Evolutionary conservation across 2,888 invertebrate species (phyloP), one percentile per base, ranked within the genome.

Genomic region (Girardia tigrina): DNA sequence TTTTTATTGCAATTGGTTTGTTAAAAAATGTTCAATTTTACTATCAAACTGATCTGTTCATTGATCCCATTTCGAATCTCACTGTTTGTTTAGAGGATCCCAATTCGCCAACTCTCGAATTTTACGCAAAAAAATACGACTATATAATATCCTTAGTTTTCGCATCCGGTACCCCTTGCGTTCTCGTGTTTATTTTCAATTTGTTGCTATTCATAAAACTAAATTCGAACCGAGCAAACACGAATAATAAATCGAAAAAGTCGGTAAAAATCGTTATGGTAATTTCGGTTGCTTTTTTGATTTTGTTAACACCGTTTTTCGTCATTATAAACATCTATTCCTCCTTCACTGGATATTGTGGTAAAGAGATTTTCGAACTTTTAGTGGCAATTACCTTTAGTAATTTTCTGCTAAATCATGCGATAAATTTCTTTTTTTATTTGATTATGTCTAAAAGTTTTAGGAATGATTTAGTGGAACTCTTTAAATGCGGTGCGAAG

Each of bases 1-100:
- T 56, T 56, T 56, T 56, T 20, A 20, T 56, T 56, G 4, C 20
- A 6, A 8, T 56, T 20, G 56, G 20, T 12, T 4, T 56, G 23
- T 56, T 56, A 56, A 56, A 56, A 56, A 56, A 56, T n/a, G 56
- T 23, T 23, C 56, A 56, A 56, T 56, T 56, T n/a, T 56, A 56
- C 23, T 56, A 56, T 56, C 56, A 56, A 56, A 56, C 56, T 6
- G 23, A 56, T 56, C 23, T 56, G n/a, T 56, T 56, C 23, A 6
- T 56, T 2, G n/a, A 56, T 56, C 56, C 56, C n/a, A 20, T 56
- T 6, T 20, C 56, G 23, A 56, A 56, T n/a, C 4, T n/a, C 6
- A 56, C 56, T 4, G 2, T 20, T 20, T 56, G 56, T 23, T 56
- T 56, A n/a, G 56, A 56, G 6, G 56, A 56, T 56, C 56, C 56